A percentile compares a stretch with the other conserved stretches of the same genome.
These are phyloP conservation scores for Smithornis capensis DNA, from an alignment of 2,113 vertebrate species.

Conservation along the genomic window DNA sequence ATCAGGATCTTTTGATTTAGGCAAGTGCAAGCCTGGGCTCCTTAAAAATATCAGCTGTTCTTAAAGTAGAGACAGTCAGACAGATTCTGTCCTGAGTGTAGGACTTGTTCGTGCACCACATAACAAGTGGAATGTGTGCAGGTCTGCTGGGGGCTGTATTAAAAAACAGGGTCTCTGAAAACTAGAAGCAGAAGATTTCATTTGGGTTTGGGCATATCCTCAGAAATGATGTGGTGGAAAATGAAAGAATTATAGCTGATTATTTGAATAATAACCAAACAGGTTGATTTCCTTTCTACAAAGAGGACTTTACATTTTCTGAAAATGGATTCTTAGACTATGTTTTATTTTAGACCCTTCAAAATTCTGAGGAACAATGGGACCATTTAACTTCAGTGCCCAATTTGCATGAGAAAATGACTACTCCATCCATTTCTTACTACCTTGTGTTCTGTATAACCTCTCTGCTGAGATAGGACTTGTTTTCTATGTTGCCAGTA, in stretches of 20 bases:
- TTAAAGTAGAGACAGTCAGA: neutral
- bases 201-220: neutral
- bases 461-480: neutral
- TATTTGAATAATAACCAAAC: neutral
- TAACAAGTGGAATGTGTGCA: neutral
- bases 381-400: neutral
- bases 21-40: neutral
- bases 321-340: neutral
- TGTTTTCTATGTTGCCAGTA: neutral
- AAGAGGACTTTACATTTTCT: neutral
- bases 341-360: neutral
- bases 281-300: neutral
- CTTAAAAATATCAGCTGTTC: neutral
- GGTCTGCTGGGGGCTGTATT: neutral
- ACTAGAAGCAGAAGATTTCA: neutral
- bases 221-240: neutral
- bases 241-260: neutral
- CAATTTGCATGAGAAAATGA: neutral
- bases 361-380: neutral
- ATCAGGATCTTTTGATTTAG: neutral
- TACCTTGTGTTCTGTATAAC: neutral
- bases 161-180: neutral
- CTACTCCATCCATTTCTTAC: neutral
- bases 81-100: neutral
- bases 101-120: neutral